Evolutionary conservation across 2,113 vertebrate genomes (phyloP).

Genomic region (Sceloporus tristichus): DNA sequence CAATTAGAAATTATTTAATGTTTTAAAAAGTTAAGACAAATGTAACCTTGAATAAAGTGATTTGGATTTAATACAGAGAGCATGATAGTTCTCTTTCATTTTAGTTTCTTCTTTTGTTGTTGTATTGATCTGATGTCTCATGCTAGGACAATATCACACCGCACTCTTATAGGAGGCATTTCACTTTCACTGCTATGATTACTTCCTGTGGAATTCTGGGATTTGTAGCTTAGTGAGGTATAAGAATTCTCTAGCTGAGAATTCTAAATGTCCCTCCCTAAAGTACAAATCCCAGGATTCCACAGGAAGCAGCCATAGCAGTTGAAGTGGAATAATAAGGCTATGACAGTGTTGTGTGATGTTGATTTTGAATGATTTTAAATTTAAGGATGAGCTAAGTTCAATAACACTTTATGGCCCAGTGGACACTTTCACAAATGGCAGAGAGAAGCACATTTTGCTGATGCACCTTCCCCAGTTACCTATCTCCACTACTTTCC

Average conservation of each 20-base stretch:
- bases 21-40: neutral
- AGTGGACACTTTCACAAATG: neutral
- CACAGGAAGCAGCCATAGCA: too few relatives aligned
- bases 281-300: too few relatives aligned
- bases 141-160: neutral
- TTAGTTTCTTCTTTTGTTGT: slow-evolving; percentile 3
- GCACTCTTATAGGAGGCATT: too few relatives aligned
- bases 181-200: too few relatives aligned
- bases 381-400: neutral
- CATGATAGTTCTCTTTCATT: slow-evolving; percentile 46
- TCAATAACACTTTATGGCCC: neutral
- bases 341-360: too few relatives aligned
- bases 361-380: neutral
- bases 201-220: too few relatives aligned
- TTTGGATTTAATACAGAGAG: slow-evolving; percentile 34
- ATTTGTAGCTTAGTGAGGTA: too few relatives aligned
- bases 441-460: neutral
- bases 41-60: slow-evolving; percentile 37
- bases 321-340: too few relatives aligned
- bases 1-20: slow-evolving; percentile 53
- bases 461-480: neutral
- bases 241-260: too few relatives aligned
- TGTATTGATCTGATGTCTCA: slow-evolving; percentile 45
- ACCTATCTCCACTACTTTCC: neutral
- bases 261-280: too few relatives aligned